These are phyloP conservation scores for Scaptomyza caliginosa DNA, from an alignment of 2,888 invertebrate species.

Conservation along the genomic window DNA sequence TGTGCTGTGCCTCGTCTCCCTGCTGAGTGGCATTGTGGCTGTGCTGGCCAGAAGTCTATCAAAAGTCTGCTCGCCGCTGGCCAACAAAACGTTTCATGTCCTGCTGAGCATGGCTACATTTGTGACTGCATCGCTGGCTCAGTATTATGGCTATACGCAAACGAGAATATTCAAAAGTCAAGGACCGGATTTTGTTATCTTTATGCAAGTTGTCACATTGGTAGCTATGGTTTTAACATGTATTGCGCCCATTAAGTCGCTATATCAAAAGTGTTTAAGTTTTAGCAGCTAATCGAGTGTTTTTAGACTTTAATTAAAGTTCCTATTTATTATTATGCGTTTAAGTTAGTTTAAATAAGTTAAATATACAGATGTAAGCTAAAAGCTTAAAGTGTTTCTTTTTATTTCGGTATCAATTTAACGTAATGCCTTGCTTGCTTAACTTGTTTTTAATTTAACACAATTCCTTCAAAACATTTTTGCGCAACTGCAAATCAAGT, in stretches of 20 bases:
- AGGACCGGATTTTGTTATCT: conserved; percentile 60
- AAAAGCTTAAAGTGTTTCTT: too few relatives aligned
- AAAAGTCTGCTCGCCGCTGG: conserved; percentile 58
- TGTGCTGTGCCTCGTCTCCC: conserved; percentile 70
- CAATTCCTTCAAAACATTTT: not conserved
- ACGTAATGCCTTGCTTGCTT: not conserved
- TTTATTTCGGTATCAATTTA: too few relatives aligned
- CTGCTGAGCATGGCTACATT: conserved; percentile 72
- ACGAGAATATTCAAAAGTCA: conserved; percentile 67
- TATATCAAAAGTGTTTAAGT: conserved; percentile 64
- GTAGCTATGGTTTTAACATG: conserved; percentile 69
- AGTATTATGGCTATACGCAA: conserved; percentile 78
- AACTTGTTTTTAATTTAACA: not conserved
- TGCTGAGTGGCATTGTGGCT: conserved; percentile 74
- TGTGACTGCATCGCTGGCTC: conserved; percentile 73
- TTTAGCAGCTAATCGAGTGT: conserved; percentile 29
- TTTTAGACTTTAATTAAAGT: conserved; percentile 4
- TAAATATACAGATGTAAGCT: conserved; percentile 5
- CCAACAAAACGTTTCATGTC: conserved; percentile 79
- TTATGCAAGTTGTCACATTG: conserved; percentile 73
- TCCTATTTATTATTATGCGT: conserved; percentile 3
- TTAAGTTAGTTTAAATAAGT: not conserved
- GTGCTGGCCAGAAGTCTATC: conserved; percentile 59
- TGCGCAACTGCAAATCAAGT: not conserved
- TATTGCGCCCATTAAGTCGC: conserved; percentile 72